Conservation (phyloP, 2,888 invertebrate genomes). For the Deilephila porcellus region DNA sequence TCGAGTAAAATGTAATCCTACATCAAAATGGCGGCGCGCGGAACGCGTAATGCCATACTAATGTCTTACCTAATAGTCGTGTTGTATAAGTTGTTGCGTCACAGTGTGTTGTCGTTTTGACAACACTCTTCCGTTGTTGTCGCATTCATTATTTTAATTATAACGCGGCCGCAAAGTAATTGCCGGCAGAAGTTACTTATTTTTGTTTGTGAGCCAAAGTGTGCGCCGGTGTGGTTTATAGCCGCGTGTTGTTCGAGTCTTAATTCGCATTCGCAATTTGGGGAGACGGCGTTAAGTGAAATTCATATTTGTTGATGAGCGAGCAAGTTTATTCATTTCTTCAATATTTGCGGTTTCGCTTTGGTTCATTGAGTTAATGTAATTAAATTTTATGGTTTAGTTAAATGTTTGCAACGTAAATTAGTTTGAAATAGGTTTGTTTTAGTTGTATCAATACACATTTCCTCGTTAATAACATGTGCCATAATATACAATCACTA, state of each 20-base stretch:
- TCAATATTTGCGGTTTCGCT: not conserved
- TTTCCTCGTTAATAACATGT: not conserved
- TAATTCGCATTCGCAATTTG: conserved; percentile 14
- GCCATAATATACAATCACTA: no score
- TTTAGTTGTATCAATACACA: not conserved
- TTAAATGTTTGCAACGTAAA: no score
- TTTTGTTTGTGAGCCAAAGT: conserved; percentile 36
- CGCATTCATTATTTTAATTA: conserved; percentile 46
- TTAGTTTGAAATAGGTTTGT: no score
- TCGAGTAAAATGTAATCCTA: conserved; percentile 64
- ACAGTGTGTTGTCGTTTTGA: conserved; percentile 17
- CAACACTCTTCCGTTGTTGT: conserved; percentile 24
- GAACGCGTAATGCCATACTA: conserved; percentile 59
- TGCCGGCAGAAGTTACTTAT: conserved; percentile 38
- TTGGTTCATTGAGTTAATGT: not conserved
- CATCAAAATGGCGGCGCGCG: conserved; percentile 61
- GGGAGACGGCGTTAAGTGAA: not conserved
- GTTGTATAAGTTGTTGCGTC: conserved; percentile 56
- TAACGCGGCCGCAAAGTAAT: conserved; percentile 30
- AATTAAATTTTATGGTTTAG: not conserved
- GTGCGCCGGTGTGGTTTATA: conserved; percentile 24
- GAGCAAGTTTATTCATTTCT: not conserved
- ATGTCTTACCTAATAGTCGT: conserved; percentile 68
- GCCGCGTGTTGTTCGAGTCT: conserved; percentile 29
- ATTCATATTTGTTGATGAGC: conserved; percentile 12